These are phyloP conservation scores for Cyprinus carpio DNA, from an alignment of 2,113 vertebrate species.

Conservation along the genomic window DNA sequence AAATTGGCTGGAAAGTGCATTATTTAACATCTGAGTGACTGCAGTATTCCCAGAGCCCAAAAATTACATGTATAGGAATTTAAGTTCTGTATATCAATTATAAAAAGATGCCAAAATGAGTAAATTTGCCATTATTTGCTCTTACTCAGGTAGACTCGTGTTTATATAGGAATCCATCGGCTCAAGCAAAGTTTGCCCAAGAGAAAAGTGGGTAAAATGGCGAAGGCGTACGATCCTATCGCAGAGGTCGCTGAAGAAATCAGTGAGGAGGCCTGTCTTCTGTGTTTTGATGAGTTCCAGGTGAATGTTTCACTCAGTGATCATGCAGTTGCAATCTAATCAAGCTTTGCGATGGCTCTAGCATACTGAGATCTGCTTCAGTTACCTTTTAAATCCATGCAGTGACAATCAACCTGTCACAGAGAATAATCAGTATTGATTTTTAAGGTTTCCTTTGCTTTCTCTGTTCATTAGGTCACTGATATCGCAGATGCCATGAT, in stretches of 20 bases:
- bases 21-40: not conserved
- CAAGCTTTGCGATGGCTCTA: too few relatives aligned
- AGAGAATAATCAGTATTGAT: not conserved
- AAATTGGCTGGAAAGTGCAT: not conserved
- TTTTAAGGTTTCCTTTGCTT: not conserved
- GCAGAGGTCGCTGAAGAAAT: conserved; percentile 95
- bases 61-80: not conserved
- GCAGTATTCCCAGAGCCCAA: not conserved
- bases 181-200: conserved; percentile 93
- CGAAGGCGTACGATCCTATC: conserved; percentile 93
- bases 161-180: conserved; percentile 86
- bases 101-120: not conserved
- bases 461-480: conserved; percentile 82
- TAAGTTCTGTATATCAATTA: not conserved
- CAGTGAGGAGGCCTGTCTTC: conserved; percentile 86
- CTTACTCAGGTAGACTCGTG: conserved; percentile 16
- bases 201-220: conserved; percentile 90
- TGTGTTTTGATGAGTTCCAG: conserved; percentile 99
- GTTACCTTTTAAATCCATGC: conserved; percentile 38
- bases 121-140: conserved; percentile 17
- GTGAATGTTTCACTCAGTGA: conserved; percentile 65
- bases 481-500: conserved; percentile 99
- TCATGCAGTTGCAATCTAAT: not conserved
- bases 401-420: not conserved
- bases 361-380: not conserved